Evolutionary conservation across 2,888 invertebrate genomes (phyloP).

Genomic region (Augochlorella aurata): DNA sequence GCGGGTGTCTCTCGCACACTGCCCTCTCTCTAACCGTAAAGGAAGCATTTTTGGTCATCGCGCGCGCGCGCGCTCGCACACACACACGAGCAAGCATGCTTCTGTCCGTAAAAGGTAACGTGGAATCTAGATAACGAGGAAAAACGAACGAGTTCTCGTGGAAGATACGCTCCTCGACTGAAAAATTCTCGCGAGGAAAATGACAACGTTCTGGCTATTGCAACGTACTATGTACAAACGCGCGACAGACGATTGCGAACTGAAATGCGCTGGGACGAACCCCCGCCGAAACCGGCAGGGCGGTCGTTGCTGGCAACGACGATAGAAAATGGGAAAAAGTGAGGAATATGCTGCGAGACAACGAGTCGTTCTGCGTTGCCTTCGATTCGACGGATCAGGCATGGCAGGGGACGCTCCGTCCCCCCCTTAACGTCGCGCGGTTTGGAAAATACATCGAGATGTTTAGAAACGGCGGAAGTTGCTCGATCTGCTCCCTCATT

Average conservation of each 20-base stretch:
- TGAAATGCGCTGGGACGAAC: not conserved
- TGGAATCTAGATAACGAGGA: slow-evolving; percentile 14
- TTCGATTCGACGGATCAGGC: not conserved
- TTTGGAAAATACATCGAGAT: not conserved
- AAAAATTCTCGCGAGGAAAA: not conserved
- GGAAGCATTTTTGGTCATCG: slow-evolving; percentile 50
- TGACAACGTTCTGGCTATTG: slow-evolving; percentile 10
- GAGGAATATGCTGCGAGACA: not conserved
- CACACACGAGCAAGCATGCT: slow-evolving; percentile 23
- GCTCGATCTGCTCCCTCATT: not conserved
- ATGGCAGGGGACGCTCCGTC: not conserved
- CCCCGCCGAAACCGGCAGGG: not conserved
- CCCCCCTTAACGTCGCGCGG: not conserved
- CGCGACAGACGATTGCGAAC: slow-evolving; percentile 12
- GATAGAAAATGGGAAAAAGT: not conserved
- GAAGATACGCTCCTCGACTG: slow-evolving; percentile 30
- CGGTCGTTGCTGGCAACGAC: not conserved
- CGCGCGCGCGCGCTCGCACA: not conserved
- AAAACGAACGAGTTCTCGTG: slow-evolving; percentile 45
- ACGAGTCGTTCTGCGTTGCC: not conserved
- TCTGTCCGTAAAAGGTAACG: slow-evolving; percentile 6
- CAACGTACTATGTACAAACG: slow-evolving; percentile 20
- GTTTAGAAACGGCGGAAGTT: not conserved
- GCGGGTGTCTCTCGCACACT: not conserved
- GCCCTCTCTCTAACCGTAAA: slow-evolving; percentile 1